Evolutionary conservation across 1,140 invertebrate genomes (phyloP), one percentile per base, ranked within the genome.

Genomic region (Trichomalopsis sarcophagae): DNA sequence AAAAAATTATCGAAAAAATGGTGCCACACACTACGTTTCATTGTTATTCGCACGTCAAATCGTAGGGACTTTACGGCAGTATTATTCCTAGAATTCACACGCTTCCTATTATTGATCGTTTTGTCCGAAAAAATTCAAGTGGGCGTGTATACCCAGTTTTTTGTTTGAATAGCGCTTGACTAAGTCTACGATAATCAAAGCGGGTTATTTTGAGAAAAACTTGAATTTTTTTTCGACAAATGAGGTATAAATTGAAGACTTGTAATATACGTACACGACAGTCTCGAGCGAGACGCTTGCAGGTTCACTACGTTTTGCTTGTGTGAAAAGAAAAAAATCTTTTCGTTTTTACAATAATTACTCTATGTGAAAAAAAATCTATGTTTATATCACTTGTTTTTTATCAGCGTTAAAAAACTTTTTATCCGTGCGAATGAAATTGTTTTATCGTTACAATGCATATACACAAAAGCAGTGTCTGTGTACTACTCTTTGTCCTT

Each of bases 291-390:
- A n/a, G 21, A 62, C 21, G 21, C 17, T 14, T 36, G 9, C 36
- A 36, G n/a, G 21, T 81, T 81, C 40, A 69, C 62, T 68, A 80
- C 50, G 11, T 27, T 73, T 69, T 81, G 80, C 68, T 73, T 36
- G 36, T 47, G 40, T 13, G 23, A 21, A 40, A 21, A 33, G n/a
- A 74, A 74, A 40, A 40, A 74, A 74, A 14, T 1, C 6, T 1
- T 27, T 71, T 33, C 30, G 69, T 74, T 36, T 74, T 36, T 33
- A 74, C 44, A 4, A 23, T 27, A 9, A 44, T 44, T 36, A 44
- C 40, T 44, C 40, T 44, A 40, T 74, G 17, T 21, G 21, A 74
- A 74, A 74, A 74, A 21, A 81, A 6, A 62, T n/a, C 1, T 7
- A 14, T 55, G 13, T 13, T 55, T 55, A 5, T 55, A 62, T 62